These are phyloP conservation scores for Drosophila biarmipes DNA, from an alignment of 1,140 invertebrate genomes.

Conservation along the genomic window DNA sequence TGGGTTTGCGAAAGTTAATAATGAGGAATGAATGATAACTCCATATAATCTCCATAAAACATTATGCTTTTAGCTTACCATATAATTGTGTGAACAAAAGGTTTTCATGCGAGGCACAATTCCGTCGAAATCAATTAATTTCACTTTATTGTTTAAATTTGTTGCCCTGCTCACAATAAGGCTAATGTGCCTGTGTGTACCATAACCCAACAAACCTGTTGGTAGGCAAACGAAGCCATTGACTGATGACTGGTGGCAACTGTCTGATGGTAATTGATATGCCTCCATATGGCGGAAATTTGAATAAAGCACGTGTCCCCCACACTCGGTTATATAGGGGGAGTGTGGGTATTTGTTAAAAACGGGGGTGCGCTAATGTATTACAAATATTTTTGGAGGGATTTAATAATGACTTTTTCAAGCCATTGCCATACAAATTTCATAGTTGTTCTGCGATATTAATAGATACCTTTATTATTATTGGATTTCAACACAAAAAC, in stretches of 20 bases:
- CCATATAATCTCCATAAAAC: neutral
- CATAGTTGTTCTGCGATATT: too few species aligned
- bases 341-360: neutral
- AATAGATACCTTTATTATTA: too few species aligned
- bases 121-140: neutral
- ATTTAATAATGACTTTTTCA: too few species aligned
- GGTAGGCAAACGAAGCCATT: constrained; percentile 18
- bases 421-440: neutral
- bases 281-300: constrained; percentile 28
- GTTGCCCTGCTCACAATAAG: constrained; percentile 1
- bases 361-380: neutral
- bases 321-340: neutral
- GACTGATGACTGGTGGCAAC: constrained; percentile 25
- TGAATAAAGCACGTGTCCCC: constrained; percentile 18
- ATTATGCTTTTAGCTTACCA: neutral
- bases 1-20: too few species aligned
- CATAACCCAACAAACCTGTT: constrained; percentile 15
- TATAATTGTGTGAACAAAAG: neutral
- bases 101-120: neutral
- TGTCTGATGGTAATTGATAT: constrained; percentile 39
- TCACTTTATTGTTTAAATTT: neutral
- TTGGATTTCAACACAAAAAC: too few species aligned
- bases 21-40: too few species aligned
- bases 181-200: constrained; percentile 2
- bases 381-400: neutral